Evolutionary conservation across 2,113 vertebrate species (phyloP).

Genomic region (Xyrauchen texanus): DNA sequence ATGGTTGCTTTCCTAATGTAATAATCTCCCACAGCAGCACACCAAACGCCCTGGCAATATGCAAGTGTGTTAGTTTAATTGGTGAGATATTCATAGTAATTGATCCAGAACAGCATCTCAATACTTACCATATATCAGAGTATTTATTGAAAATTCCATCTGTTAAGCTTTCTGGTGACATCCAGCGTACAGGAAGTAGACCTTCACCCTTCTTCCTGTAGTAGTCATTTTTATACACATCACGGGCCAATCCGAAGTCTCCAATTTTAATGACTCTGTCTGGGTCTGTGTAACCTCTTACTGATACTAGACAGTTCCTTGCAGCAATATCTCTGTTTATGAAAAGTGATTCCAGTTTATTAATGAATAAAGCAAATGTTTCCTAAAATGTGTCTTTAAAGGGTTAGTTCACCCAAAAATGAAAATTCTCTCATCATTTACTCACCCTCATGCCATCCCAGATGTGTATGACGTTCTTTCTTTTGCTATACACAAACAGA

Average conservation of each 20-base stretch:
- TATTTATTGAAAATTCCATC: slow-evolving; percentile 79
- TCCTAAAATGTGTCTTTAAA: no score
- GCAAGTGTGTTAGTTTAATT: background rate
- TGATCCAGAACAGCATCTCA: no score
- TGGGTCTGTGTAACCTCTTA: slow-evolving; percentile 64
- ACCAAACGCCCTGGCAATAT: slow-evolving; percentile 74
- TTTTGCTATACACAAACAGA: no score
- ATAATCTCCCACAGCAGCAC: slow-evolving; percentile 78
- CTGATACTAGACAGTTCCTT: slow-evolving; percentile 81
- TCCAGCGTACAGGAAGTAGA: slow-evolving; percentile 79
- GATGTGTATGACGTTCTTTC: no score
- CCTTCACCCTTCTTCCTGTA: slow-evolving; percentile 82
- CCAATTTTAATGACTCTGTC: slow-evolving; percentile 74
- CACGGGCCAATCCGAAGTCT: slow-evolving; percentile 80
- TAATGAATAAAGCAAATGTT: background rate
- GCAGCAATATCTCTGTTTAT: slow-evolving; percentile 76
- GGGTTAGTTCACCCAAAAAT: no score
- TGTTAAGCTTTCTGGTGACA: slow-evolving; percentile 79
- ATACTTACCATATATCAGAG: slow-evolving; percentile 79
- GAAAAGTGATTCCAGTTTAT: background rate
- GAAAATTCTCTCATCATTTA: no score
- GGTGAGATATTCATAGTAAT: no score
- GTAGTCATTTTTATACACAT: slow-evolving; percentile 81
- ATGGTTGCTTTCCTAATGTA: slow-evolving; percentile 78
- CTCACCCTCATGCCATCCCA: no score